Base-by-base conservation (phyloP, 2,888 invertebrate species). In the Rhamnusium bicolor region DNA sequence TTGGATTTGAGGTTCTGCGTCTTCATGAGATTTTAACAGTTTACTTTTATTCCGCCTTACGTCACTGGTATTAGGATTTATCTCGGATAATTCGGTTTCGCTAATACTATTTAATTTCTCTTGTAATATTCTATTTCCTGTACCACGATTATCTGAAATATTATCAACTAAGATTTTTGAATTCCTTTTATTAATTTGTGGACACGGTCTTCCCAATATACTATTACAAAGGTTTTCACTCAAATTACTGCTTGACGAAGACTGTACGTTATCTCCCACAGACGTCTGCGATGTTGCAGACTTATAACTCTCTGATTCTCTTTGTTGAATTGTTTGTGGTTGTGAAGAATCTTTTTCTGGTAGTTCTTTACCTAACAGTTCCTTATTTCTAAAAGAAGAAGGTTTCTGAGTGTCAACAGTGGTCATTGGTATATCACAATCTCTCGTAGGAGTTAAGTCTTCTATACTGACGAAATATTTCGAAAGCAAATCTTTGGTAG, bases 201-300 rank as follows among this genome's bases (percentile, higher is more conserved):
- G 40, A 21, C 69, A 65, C 12, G 75, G 75, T 32, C 56, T 70
- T 47, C 79, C 80, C 18, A 77, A 56, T 32, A 78, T 69, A 60
- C 72, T 74, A 1, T 40, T 71, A 16, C 77, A 75, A 21, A 76
- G 67, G 29, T 62, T 72, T 46, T 71, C 74, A 53, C 79, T 79
- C 27, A 79, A 67, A 60, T 76, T 68, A 60, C 80, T 80, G 63
- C 77, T 77, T 46, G 67, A 65, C 7, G 73, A 73, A 8, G 40
- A 10, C 5, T 46, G 1, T 0, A 53, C 19, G n/a, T 27, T 32
- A 19, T 53, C 5, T 12, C 18, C n/a, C 12, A 16, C 8, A 6
- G 29, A 29, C 16, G 5, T 14, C 14, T 5, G 1, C 1, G 32
- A 29, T 10, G 7, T 18, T 16, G 14, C 2, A 0, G 32, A 29